Base-by-base conservation (phyloP, 1,140 invertebrate genomes). In the Drosophila bocki region DNA sequence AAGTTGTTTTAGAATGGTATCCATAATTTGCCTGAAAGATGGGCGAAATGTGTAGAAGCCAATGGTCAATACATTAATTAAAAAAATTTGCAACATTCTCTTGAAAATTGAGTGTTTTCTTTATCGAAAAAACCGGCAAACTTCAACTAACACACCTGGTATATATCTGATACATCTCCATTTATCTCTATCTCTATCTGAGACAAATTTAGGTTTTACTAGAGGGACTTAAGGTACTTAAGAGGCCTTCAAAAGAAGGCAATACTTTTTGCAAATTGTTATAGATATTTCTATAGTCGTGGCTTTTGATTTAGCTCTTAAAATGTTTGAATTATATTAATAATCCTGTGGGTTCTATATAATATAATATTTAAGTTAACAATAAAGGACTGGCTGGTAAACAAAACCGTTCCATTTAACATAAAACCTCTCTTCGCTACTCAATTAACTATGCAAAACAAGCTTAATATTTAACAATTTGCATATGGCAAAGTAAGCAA, bases 401-500 rank as follows among this genome's bases (percentile, higher is more conserved):
- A 50, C 17, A 50, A 12, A 17, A 42, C 0, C 5, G 19, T 32
- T n/a, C 39, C 61, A 67, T 39, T 70, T 69, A 58, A 69, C 33
- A n/a, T 1, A 19, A 35, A 58, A 71, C 35, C 45, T 70, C 7
- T 7, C n/a, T 7, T 35, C 9, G 17, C 19, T 7, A 13, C 19
- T 26, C 29, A 41, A 13, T 17, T 35, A 22, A 8, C 32, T 19
- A 71, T 35, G 37, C 47, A 57, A 51, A 32, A 11, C 13, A 6
- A 15, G 17, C 2, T 72, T 1, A 72, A 72, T 72, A 72, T n/a
- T 72, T 72, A 22, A 72, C 51, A 15, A 19, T 11, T 51, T 44
- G 37, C 57, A 42, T 51, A 13, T 29, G 19, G 13, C 45, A 35
- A 50, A 72, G 47, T 53, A 26, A 29, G 7, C 32, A 47, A 70